phyloP scores from a whole-genome alignment of 2,113 vertebrate genomes.

The Stegostoma tigrinum region DNA sequence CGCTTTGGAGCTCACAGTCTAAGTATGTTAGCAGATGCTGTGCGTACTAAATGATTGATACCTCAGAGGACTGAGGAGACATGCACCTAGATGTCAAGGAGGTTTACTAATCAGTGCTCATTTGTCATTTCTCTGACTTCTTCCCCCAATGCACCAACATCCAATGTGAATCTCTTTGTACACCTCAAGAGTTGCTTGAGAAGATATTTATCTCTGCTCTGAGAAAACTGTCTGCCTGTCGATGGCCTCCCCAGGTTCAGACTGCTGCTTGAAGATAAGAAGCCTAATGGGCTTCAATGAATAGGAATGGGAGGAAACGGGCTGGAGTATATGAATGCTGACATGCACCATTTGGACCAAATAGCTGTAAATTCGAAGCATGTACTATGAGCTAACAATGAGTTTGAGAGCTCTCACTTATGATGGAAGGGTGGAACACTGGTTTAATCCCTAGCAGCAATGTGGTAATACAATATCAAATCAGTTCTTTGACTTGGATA shows the following conservation, averaged over 20 bases:
- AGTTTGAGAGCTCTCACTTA: background rate
- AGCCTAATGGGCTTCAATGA: background rate
- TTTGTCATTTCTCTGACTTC: background rate
- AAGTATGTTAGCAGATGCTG: background rate
- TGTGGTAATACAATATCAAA: background rate
- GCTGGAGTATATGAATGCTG: background rate
- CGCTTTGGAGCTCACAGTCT: background rate
- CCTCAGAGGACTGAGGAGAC: background rate
- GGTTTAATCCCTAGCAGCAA: background rate
- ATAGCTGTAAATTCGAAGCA: background rate
- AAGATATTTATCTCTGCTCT: background rate
- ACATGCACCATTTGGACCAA: background rate
- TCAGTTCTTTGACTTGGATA: background rate
- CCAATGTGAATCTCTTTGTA: background rate
- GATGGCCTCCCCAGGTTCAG: background rate
- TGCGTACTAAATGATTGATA: background rate
- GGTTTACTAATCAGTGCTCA: background rate
- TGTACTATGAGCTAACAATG: background rate
- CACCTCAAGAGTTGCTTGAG: background rate
- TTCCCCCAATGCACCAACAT: background rate
- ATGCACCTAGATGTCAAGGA: background rate
- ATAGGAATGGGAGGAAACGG: too few species aligned
- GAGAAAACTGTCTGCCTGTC: background rate
- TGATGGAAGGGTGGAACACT: background rate
- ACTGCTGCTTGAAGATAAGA: background rate